phyloP scores from a whole-genome alignment of 2,113 vertebrate genomes.

The Mystacornis crossleyi region DNA sequence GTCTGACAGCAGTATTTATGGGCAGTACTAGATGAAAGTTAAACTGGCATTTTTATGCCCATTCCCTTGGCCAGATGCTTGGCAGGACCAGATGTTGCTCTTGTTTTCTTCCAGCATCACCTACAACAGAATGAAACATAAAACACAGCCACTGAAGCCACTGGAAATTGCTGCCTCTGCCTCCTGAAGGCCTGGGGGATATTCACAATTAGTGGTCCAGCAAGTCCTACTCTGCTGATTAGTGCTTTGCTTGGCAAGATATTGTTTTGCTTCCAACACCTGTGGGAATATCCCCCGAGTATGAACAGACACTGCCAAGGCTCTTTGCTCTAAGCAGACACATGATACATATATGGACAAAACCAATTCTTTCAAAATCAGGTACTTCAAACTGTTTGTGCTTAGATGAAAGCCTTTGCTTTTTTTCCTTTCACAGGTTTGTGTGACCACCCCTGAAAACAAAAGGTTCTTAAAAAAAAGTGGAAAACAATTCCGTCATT shows the following conservation, averaged over 20 bases:
- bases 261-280: neutral
- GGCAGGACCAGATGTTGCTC: slow-evolving; percentile 28
- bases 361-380: neutral
- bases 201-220: neutral
- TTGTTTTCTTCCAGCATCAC: slow-evolving; percentile 41
- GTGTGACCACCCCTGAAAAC: neutral
- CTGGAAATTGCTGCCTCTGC: neutral
- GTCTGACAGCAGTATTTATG: slow-evolving; percentile 25
- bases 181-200: neutral
- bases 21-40: slow-evolving; percentile 6
- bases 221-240: neutral
- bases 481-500: neutral
- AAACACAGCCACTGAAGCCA: neutral
- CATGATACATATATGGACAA: neutral
- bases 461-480: neutral
- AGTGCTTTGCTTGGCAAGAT: neutral
- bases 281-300: neutral
- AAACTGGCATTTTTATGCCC: slow-evolving; percentile 46
- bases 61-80: neutral
- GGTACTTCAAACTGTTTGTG: neutral
- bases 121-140: neutral
- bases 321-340: neutral
- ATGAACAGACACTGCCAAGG: neutral
- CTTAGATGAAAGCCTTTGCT: neutral
- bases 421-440: neutral